These are phyloP conservation scores for Lasioglossum lativentre DNA, from an alignment of 2,888 invertebrate genomes.

Conservation along the genomic window DNA sequence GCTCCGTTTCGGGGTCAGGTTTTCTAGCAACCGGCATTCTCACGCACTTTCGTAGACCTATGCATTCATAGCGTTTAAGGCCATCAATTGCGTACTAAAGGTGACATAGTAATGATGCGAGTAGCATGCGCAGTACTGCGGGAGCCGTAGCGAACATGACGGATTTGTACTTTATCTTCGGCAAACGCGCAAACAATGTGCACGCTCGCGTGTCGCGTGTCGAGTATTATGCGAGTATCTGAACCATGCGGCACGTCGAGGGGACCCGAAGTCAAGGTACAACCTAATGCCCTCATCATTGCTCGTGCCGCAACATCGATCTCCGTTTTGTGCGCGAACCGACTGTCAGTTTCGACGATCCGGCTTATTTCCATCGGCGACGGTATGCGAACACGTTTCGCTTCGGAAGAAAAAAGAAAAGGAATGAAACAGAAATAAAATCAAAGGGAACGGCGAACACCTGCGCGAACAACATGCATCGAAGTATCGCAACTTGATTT, in stretches of 20 bases:
- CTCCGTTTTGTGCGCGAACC: not conserved
- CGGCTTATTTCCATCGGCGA: not conserved
- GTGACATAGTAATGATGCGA: not conserved
- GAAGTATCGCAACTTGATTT: constrained; percentile 30
- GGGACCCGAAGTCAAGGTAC: constrained; percentile 13
- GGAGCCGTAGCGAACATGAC: constrained; percentile 3
- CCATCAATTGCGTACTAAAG: not conserved
- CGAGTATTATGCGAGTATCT: constrained; percentile 46
- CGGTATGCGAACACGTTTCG: not conserved
- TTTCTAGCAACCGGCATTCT: not conserved
- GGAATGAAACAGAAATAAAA: not conserved
- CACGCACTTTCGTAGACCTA: not conserved
- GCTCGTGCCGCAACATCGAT: constrained; percentile 22
- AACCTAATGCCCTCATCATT: constrained; percentile 40
- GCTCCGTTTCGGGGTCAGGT: not conserved
- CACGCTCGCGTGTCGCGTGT: constrained; percentile 50
- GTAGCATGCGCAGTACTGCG: not conserved
- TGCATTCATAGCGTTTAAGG: not conserved
- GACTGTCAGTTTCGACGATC: not conserved
- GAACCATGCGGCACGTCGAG: constrained; percentile 20
- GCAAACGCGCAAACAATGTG: constrained; percentile 45
- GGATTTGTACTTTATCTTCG: constrained; percentile 33
- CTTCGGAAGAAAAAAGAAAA: not conserved
- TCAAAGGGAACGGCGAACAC: not conserved
- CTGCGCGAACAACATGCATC: not conserved